A percentile compares a stretch with the other conserved stretches of the same genome.
Evolutionary conservation across 2,797 vertebrate species (phyloP).

Genomic region (Oreochromis grahami): DNA sequence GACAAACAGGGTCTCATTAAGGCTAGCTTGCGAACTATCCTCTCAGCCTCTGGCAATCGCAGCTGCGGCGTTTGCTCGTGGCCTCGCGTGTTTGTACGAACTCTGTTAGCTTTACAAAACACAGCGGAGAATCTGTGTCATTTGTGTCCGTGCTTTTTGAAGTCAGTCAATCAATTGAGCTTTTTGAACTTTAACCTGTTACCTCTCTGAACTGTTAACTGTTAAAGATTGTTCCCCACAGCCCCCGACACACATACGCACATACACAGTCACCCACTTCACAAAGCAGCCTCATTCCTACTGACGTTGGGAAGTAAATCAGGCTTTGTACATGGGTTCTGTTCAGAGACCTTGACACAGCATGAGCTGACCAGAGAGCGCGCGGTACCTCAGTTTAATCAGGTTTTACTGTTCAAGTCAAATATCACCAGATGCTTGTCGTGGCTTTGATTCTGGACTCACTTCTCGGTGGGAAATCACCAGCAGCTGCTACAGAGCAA

Average conservation of each 20-base stretch:
- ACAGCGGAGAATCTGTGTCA: background rate
- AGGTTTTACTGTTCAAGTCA: conserved; percentile 51
- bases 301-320: conserved; percentile 50
- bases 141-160: conserved; percentile 28
- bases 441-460: conserved; percentile 45
- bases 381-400: conserved; percentile 47
- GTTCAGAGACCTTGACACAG: conserved; percentile 60
- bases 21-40: background rate
- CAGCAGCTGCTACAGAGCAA: conserved; percentile 36
- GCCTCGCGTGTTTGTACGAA: background rate
- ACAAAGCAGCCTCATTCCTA: conserved; percentile 54
- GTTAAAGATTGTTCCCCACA: conserved; percentile 45
- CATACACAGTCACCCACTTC: background rate
- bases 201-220: conserved; percentile 38
- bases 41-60: background rate
- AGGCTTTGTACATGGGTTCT: conserved; percentile 51
- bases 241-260: background rate
- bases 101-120: conserved; percentile 5
- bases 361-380: conserved; percentile 34
- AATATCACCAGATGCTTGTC: conserved; percentile 50
- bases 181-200: conserved; percentile 57
- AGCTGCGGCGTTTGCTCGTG: background rate
- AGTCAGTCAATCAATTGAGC: conserved; percentile 40
- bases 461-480: conserved; percentile 31
- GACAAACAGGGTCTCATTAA: conserved; percentile 3